A percentile compares a stretch with the other conserved stretches of the same genome.
Conservation (phyloP, 1,140 invertebrate species). For the Drosophila trapezifrons region DNA sequence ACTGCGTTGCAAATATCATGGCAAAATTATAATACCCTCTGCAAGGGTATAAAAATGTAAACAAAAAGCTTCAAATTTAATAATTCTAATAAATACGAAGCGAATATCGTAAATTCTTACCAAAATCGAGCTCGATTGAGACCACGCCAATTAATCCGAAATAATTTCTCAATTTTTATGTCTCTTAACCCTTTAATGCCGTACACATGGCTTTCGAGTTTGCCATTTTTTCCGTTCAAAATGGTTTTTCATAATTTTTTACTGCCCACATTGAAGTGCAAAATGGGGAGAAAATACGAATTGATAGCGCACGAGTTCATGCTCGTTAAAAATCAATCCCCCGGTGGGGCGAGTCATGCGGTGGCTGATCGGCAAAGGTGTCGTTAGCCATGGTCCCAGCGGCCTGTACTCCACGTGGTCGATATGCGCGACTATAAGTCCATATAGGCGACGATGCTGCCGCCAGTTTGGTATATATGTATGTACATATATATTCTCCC, state of each 20-base stretch:
- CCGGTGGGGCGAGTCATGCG: slow-evolving; percentile 46
- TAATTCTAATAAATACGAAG: no score
- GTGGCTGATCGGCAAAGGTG: slow-evolving; percentile 56
- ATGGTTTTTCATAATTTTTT: slow-evolving; percentile 78
- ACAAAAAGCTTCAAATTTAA: no score
- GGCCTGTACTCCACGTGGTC: slow-evolving; percentile 49
- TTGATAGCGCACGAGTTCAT: slow-evolving; percentile 47
- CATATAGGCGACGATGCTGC: slow-evolving; percentile 56
- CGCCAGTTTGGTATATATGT: slow-evolving; percentile 19
- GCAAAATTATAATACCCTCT: no score
- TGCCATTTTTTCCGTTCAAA: slow-evolving; percentile 70
- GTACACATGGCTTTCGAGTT: slow-evolving; percentile 52
- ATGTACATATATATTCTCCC: slow-evolving; percentile 22
- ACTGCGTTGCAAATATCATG: no score
- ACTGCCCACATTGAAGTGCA: slow-evolving; percentile 32
- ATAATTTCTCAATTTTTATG: slow-evolving; percentile 58
- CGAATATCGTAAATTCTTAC: background rate
- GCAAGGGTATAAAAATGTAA: no score
- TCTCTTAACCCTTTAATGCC: slow-evolving; percentile 65
- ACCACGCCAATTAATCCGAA: slow-evolving; percentile 28
- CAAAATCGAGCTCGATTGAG: background rate
- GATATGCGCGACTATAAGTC: slow-evolving; percentile 77
- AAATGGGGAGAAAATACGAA: slow-evolving; percentile 31
- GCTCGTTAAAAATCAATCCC: slow-evolving; percentile 83
- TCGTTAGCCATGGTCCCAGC: slow-evolving; percentile 48